Evolutionary conservation across 2,797 vertebrate species (phyloP).

Genomic region (Pachyuromys duprasi): DNA sequence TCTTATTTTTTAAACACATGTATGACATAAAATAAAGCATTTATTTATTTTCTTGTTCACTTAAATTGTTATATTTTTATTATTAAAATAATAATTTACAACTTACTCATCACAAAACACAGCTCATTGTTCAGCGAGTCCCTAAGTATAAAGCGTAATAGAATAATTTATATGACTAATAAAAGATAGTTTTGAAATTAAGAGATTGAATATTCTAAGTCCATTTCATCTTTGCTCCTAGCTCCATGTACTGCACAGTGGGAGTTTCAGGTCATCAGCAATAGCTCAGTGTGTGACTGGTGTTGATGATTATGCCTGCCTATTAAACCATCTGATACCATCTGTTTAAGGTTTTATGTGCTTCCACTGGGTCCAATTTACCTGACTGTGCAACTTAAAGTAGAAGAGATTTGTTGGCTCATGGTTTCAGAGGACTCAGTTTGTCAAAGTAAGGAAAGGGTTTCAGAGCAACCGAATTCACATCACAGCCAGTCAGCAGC

Average conservation of each 20-base stretch:
- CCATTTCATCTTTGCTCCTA: not conserved
- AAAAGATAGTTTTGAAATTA: not conserved
- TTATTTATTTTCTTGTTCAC: not conserved
- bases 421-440: not conserved
- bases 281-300: not conserved
- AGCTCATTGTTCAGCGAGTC: not conserved
- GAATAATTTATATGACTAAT: not conserved
- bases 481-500: not conserved
- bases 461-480: not conserved
- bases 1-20: not conserved
- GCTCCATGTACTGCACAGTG: too few relatives aligned
- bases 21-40: not conserved
- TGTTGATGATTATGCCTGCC: not conserved
- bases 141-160: not conserved
- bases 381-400: not conserved
- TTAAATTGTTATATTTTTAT: not conserved
- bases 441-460: not conserved
- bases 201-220: not conserved
- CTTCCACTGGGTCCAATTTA: not conserved
- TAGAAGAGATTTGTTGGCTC: not conserved
- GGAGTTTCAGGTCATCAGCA: too few relatives aligned
- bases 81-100: not conserved
- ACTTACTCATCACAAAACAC: not conserved
- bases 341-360: not conserved
- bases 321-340: not conserved